phyloP scores from a whole-genome alignment of 2,113 vertebrate genomes.

The Lamprotornis superbus region DNA sequence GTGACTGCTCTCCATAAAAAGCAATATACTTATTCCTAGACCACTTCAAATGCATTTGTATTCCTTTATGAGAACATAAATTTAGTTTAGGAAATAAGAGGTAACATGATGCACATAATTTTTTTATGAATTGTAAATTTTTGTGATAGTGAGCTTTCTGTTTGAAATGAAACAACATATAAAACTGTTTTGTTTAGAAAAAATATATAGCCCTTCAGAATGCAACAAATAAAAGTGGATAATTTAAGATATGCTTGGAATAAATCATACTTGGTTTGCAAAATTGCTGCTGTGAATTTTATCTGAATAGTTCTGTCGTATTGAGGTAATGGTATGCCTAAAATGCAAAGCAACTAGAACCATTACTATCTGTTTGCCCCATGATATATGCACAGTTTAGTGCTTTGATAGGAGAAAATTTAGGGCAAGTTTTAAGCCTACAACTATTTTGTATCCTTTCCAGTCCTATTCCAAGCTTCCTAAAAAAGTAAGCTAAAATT shows the following conservation, averaged over 20 bases:
- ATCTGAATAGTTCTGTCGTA: neutral
- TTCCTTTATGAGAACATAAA: neutral
- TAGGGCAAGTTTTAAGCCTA: neutral
- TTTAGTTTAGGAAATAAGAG: neutral
- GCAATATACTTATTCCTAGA: neutral
- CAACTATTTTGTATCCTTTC: neutral
- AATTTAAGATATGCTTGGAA: neutral
- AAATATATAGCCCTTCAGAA: neutral
- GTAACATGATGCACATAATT: neutral
- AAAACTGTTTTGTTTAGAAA: neutral
- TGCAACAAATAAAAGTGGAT: neutral
- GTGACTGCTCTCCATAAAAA: neutral
- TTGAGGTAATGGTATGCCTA: neutral
- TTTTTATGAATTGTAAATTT: neutral
- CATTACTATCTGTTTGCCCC: neutral
- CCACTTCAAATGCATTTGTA: neutral
- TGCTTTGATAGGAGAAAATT: neutral
- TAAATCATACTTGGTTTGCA: neutral
- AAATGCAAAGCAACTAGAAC: neutral
- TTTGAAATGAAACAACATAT: neutral
- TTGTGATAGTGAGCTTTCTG: neutral
- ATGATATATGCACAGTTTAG: neutral
- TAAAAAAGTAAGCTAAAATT: slow-evolving; percentile 6
- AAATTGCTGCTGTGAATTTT: neutral
- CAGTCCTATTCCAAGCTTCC: neutral